Percentiles rank a stretch among this genome's conserved stretches.
phyloP scores from a whole-genome alignment of 2,113 vertebrate species.

The Dermatemys mawii region DNA sequence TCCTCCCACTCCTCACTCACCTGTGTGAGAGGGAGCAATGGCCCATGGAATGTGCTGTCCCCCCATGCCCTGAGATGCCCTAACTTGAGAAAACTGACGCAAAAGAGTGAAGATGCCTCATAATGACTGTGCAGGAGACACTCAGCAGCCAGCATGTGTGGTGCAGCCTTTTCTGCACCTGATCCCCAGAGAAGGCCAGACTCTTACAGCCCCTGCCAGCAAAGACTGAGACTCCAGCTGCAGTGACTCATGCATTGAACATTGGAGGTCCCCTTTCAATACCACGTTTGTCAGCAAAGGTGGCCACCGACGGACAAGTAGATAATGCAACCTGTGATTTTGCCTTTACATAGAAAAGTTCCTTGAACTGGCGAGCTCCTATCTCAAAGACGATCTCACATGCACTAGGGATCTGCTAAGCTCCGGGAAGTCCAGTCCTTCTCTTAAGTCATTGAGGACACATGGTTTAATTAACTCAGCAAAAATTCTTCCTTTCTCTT shows the following conservation, averaged over 20 bases:
- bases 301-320: accelerated
- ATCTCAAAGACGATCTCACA: neutral
- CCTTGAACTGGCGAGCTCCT: neutral
- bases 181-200: neutral
- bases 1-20: neutral
- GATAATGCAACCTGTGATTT: accelerated
- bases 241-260: neutral
- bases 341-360: accelerated
- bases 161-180: neutral
- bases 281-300: neutral
- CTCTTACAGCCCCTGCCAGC: accelerated
- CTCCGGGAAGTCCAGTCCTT: constrained; percentile 60
- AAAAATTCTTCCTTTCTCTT: constrained; percentile 72
- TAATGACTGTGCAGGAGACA: neutral
- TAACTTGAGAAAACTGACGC: neutral
- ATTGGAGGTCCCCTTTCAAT: neutral
- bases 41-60: neutral
- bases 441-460: constrained; percentile 68
- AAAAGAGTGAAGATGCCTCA: neutral
- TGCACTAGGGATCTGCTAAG: neutral
- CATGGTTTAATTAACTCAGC: constrained; percentile 78
- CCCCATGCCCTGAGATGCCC: neutral
- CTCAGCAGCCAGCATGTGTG: neutral
- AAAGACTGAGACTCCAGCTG: neutral
- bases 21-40: neutral